Evolutionary conservation across 2,797 vertebrate genomes (phyloP).

Genomic region (Diceros bicornis): DNA sequence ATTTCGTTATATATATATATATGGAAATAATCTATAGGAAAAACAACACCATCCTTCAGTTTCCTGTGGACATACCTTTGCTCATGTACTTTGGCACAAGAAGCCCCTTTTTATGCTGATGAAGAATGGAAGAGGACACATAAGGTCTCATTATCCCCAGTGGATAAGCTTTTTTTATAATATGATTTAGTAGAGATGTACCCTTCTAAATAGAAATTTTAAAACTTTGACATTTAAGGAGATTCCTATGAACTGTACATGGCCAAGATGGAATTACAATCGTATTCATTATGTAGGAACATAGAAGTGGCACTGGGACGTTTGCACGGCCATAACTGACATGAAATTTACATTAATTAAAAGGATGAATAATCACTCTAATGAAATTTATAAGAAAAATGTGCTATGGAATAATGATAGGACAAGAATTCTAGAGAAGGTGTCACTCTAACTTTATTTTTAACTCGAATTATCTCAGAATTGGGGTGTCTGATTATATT

Average conservation of each 20-base stretch:
- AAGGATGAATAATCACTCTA: not conserved
- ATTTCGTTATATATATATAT: not conserved
- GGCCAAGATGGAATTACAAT: not conserved
- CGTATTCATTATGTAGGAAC: not conserved
- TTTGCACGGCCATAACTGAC: not conserved
- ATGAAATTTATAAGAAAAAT: not conserved
- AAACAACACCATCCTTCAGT: not conserved
- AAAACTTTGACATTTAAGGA: not conserved
- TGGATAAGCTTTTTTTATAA: fast-evolving
- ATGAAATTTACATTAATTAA: not conserved
- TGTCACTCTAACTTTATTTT: not conserved
- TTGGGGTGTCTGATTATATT: not conserved
- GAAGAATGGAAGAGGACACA: not conserved
- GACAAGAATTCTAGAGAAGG: not conserved
- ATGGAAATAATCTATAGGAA: too few species aligned
- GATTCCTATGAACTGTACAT: fast-evolving
- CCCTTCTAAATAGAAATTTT: not conserved
- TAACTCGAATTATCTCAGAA: not conserved
- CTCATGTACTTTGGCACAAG: fast-evolving
- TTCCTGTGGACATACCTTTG: too few species aligned
- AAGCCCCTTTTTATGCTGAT: too few species aligned
- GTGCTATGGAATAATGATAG: too few species aligned
- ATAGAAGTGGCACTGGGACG: fast-evolving
- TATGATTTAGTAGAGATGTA: not conserved
- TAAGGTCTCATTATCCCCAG: fast-evolving